A percentile compares a stretch with the other conserved stretches of the same genome.
Evolutionary conservation across 2,797 vertebrate genomes (phyloP).

Genomic region (Phoeniculus purpureus): DNA sequence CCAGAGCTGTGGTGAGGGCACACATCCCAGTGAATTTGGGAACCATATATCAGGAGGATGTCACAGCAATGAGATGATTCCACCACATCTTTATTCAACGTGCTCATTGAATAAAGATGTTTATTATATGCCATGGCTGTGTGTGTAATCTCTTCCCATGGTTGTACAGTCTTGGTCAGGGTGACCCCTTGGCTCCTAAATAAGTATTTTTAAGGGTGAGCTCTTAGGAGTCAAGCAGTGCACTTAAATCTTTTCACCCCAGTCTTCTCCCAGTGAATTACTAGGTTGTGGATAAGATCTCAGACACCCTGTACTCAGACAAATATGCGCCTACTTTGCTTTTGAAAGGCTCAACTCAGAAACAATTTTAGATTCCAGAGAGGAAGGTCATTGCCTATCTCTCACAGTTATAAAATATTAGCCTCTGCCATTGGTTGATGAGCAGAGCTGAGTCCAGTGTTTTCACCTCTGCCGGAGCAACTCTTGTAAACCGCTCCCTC

Average conservation of each 20-base stretch:
- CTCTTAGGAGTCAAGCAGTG: neutral
- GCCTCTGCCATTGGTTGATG: neutral
- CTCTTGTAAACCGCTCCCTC: neutral
- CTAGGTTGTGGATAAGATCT: conserved; percentile 65
- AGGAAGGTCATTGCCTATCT: conserved; percentile 59
- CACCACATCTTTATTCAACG: neutral
- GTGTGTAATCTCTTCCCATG: conserved; percentile 50
- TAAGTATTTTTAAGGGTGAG: conserved; percentile 47
- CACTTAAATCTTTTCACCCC: conserved; percentile 70
- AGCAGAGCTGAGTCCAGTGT: neutral
- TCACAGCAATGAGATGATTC: neutral
- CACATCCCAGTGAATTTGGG: neutral
- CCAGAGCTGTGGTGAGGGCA: neutral
- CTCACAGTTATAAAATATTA: conserved; percentile 54
- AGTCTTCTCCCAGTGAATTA: conserved; percentile 60
- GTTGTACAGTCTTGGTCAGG: conserved; percentile 68
- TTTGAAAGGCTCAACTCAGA: conserved; percentile 20
- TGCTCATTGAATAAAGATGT: neutral
- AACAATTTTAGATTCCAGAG: conserved; percentile 53
- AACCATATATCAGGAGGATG: neutral
- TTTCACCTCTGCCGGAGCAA: conserved; percentile 22
- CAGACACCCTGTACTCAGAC: conserved; percentile 24
- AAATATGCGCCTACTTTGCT: conserved; percentile 46
- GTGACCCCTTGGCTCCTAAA: conserved; percentile 67
- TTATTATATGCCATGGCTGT: neutral